Evolutionary conservation across 2,888 invertebrate species (phyloP).

Genomic region (Bellardia pandia): DNA sequence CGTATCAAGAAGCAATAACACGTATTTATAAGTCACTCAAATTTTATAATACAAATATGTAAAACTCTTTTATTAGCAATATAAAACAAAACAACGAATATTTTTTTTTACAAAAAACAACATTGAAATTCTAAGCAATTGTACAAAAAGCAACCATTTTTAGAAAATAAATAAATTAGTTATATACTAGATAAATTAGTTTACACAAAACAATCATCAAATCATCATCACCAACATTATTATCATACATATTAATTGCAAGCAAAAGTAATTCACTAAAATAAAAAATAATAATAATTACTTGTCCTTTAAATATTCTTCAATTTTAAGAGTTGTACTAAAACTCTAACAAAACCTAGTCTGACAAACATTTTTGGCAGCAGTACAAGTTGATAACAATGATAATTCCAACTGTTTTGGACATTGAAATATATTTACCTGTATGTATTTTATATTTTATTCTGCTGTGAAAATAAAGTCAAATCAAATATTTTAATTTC

Average conservation of each 20-base stretch:
- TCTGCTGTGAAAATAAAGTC: no score
- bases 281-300: no score
- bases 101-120: slow-evolving; percentile 18
- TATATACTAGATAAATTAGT: slow-evolving; percentile 24
- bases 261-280: not conserved
- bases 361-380: no score
- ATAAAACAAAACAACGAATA: slow-evolving; percentile 63
- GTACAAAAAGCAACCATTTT: slow-evolving; percentile 58
- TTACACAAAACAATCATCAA: not conserved
- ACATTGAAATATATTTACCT: no score
- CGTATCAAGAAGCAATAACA: slow-evolving; percentile 84
- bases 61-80: slow-evolving; percentile 30
- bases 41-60: slow-evolving; percentile 39
- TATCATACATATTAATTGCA: not conserved
- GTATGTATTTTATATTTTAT: no score
- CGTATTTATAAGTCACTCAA: slow-evolving; percentile 78
- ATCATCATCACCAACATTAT: slow-evolving; percentile 4
- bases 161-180: slow-evolving; percentile 33
- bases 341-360: no score
- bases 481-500: no score
- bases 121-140: slow-evolving; percentile 69
- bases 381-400: no score
- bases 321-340: no score
- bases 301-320: no score
- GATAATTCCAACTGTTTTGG: no score